These are phyloP conservation scores for Pammene fasciana DNA, from an alignment of 2,888 invertebrate species.

Conservation along the genomic window DNA sequence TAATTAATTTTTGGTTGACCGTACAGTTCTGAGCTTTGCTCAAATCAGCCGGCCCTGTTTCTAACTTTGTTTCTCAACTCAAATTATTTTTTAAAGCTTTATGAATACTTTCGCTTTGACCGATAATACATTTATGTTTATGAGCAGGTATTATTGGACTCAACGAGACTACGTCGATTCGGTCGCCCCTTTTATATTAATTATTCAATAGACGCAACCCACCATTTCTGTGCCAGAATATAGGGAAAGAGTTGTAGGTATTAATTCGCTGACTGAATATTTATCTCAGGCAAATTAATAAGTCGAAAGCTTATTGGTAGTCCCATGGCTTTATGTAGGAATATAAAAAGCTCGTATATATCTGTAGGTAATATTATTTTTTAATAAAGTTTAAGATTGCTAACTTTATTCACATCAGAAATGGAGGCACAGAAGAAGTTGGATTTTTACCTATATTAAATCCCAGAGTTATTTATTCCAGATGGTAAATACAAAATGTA, in stretches of 20 bases:
- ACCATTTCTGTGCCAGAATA: constrained; percentile 53
- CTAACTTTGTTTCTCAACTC: constrained; percentile 68
- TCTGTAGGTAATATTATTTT: too few relatives aligned
- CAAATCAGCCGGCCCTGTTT: constrained; percentile 75
- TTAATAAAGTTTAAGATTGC: too few relatives aligned
- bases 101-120: constrained; percentile 8
- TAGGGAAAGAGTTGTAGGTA: constrained; percentile 63
- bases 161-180: constrained; percentile 57
- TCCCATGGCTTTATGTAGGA: too few relatives aligned
- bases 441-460: too few relatives aligned
- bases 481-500: too few relatives aligned
- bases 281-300: constrained; percentile 46
- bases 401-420: too few relatives aligned
- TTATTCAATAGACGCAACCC: constrained; percentile 70
- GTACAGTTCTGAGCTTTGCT: constrained; percentile 70
- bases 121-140: constrained; percentile 1
- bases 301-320: not conserved
- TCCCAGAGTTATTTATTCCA: too few relatives aligned
- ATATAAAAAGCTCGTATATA: too few relatives aligned
- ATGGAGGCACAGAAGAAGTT: too few relatives aligned
- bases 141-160: constrained; percentile 41
- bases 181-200: constrained; percentile 66
- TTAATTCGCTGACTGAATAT: constrained; percentile 60
- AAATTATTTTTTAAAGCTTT: constrained; percentile 53
- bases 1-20: constrained; percentile 83